Base-by-base conservation (phyloP, 2,888 invertebrate species). In the Megaustenia siamemsis region DNA sequence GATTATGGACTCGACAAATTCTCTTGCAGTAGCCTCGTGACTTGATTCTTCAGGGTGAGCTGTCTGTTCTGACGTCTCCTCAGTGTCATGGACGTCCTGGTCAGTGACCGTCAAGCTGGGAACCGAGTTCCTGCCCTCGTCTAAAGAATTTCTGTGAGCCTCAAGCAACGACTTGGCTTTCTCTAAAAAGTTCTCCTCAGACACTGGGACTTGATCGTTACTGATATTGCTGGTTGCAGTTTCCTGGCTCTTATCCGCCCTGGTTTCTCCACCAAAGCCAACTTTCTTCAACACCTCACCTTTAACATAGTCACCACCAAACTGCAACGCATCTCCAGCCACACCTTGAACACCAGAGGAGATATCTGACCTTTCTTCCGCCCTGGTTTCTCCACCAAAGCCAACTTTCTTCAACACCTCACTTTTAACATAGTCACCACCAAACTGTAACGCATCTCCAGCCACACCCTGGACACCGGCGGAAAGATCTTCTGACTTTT, bases 151-250 rank as follows among this genome's bases (percentile, higher is more conserved):
- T 60, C 81, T 81, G 38, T 85, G 69, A 2, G 69, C 32, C 38
- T 85, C 77, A 63, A 84, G 80, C 12, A 84, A 40, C 6, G 80
- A 63, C 35, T 35, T 80, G 38, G 80, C 75, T n/a, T 75, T 73
- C 28, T 84, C 84, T 35, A 84, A 18, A 28, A 80, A 84, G 12
- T 40, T 49, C 38, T 35, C 69, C 40, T 63, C 81, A 49, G 73
- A 53, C 6, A 4, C 60, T 18, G n/a, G 28, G n/a, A 24, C 75
- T 53, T 49, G 60, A 12, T 45, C 45, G 45, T 10, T 45, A 12
- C 53, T 24, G 21, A 40, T 8, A 6, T 4, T 32, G 53, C 18
- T 35, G 53, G 4, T 32, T 15, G 45, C 15, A 21, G 78, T 28
- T 60, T 15, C 10, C 15, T 8, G 45, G 28, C 6, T 21, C 24